Conservation (phyloP, 2,888 invertebrate species). For the Cyrtodaria siliqua region DNA sequence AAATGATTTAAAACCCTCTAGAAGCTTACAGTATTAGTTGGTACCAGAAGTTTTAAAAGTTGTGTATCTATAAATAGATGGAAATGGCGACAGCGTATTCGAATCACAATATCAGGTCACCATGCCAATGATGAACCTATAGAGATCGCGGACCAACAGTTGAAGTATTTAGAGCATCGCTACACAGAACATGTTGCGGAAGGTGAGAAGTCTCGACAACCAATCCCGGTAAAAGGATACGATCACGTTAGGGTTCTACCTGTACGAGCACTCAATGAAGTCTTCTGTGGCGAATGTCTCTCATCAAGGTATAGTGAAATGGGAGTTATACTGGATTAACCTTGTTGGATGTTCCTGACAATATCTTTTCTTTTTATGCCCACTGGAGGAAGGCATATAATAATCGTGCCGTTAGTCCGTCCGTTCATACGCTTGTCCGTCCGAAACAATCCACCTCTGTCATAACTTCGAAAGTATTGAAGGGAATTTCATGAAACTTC, state of each 20-base stretch:
- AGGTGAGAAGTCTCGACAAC: conserved; percentile 64
- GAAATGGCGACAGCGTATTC: conserved; percentile 95
- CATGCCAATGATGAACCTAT: conserved; percentile 89
- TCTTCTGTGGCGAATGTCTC: conserved; percentile 98
- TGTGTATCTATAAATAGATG: conserved; percentile 88
- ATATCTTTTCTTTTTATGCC: too few relatives aligned
- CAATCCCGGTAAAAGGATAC: conserved; percentile 44
- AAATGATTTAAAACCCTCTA: too few relatives aligned
- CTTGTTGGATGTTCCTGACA: too few relatives aligned
- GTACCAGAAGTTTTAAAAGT: too few relatives aligned
- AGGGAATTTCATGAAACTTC: too few relatives aligned
- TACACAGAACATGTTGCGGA: conserved; percentile 85
- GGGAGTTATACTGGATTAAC: too few relatives aligned
- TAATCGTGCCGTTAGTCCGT: too few relatives aligned
- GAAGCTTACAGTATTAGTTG: too few relatives aligned
- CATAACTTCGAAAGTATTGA: too few relatives aligned
- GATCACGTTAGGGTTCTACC: conserved; percentile 89
- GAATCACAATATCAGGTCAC: conserved; percentile 93
- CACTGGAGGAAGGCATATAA: too few relatives aligned
- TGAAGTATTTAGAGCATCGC: conserved; percentile 87
- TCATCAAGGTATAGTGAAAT: conserved; percentile 91
- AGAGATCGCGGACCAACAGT: conserved; percentile 91
- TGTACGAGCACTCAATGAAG: conserved; percentile 98
- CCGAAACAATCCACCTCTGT: too few relatives aligned
- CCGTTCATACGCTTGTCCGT: too few relatives aligned